These are phyloP conservation scores for Nothocercus julius DNA, from an alignment of 2,113 vertebrate species.

Conservation along the genomic window DNA sequence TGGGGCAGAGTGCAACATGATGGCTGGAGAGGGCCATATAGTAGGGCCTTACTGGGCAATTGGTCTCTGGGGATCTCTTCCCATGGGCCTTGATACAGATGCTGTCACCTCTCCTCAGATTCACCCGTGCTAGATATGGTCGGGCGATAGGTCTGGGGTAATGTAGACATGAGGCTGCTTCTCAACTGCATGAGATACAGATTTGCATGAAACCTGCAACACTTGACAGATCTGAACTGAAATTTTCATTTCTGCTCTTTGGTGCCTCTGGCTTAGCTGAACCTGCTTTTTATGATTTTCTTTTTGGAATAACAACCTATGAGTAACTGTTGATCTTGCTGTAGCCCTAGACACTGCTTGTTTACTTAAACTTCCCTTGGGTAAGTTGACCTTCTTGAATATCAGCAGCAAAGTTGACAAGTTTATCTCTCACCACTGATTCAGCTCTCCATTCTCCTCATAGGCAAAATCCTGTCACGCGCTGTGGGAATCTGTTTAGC, in stretches of 20 bases:
- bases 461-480: background rate
- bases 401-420: background rate
- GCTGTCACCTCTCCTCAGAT: background rate
- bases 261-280: background rate
- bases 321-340: background rate
- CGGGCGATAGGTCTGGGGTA: background rate
- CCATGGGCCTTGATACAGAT: fast-evolving
- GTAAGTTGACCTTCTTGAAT: background rate
- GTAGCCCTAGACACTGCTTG: background rate
- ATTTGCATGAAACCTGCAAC: background rate
- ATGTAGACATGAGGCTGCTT: background rate
- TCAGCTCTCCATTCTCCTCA: background rate
- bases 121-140: background rate
- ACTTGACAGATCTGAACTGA: background rate
- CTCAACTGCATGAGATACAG: background rate
- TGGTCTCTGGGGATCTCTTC: background rate
- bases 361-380: constrained; percentile 5
- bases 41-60: fast-evolving
- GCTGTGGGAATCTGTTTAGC: background rate
- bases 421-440: constrained; percentile 19
- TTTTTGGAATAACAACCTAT: background rate
- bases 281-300: background rate
- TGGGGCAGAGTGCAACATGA: background rate
- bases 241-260: background rate
- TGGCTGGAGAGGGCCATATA: background rate